Conservation (phyloP, 2,797 vertebrate species). For the Rhinogobio ventralis region DNA sequence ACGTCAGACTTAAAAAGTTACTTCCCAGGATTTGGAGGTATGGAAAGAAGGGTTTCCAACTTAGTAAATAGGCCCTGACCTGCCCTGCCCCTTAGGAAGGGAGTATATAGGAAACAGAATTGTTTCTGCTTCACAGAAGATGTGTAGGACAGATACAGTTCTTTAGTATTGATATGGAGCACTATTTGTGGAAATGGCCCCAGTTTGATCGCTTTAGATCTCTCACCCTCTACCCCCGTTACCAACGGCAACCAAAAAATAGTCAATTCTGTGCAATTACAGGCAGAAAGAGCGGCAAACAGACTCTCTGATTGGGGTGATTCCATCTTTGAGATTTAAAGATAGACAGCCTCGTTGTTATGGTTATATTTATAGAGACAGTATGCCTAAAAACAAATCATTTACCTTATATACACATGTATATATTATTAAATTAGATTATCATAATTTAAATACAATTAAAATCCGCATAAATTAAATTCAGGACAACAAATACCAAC, state of each 20-base stretch:
- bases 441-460: too few relatives aligned
- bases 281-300: slow-evolving; percentile 16
- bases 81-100: not conserved
- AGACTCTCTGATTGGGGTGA: not conserved
- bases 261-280: slow-evolving; percentile 56
- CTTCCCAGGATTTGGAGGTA: slow-evolving; percentile 77
- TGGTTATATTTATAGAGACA: not conserved
- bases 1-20: slow-evolving; percentile 79
- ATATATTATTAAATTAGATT: too few relatives aligned
- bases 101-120: not conserved
- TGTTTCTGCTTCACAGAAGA: not conserved
- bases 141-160: not conserved
- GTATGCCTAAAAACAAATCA: not conserved
- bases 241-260: slow-evolving; percentile 76
- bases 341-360: not conserved
- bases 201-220: slow-evolving; percentile 48
- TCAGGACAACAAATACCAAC: too few relatives aligned
- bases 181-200: slow-evolving; percentile 14
- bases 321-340: slow-evolving; percentile 21
- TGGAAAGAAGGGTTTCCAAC: not conserved
- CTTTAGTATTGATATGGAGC: not conserved
- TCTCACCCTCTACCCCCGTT: slow-evolving; percentile 62
- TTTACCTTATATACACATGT: too few relatives aligned
- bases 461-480: too few relatives aligned
- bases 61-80: not conserved